Base-by-base conservation (phyloP, 2,113 vertebrate species). In the Melospiza melodia region DNA sequence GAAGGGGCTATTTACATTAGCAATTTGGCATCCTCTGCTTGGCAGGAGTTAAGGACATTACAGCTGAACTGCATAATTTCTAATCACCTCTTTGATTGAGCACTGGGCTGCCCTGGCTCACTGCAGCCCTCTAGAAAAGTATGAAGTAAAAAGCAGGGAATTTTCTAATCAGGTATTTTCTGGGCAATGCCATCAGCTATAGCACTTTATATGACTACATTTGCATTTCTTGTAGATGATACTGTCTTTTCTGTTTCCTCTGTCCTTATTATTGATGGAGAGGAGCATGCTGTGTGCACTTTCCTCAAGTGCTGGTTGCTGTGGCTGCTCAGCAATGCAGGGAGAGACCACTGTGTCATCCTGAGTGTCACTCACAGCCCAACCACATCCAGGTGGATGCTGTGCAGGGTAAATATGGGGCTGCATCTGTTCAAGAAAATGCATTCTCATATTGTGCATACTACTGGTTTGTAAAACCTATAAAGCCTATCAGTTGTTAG, bases 381-480 rank as follows among this genome's bases (percentile, higher is more conserved):
- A n/a, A 0, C 65, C 44, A 3, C 0, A 1, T 12, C 31, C 22
- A 5, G 19, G 14, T 15, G 27, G 68, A 62, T 3, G 16, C 48
- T 23, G 21, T 33, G 30, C 4, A n/a, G 43, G 11, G 48, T 46
- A 19, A 79, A 75, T 0, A 0, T 9, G 37, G 8, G 39, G 48
- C 46, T 5, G 0, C 49, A 61, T n/a, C 30, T 73, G 17, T 33
- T 51, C 1, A 0, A 44, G 19, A 5, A 77, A 71, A 43, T 10
- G 11, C 4, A 9, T 21, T 43, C 31, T 65, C 0, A 0, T 22
- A 12, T 46, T 81, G 44, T 51, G 6, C 0, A 0, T 41, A 12
- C 31, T 80, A 3, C 49, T 51, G 43, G 23, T 39, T 46, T 49
- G 51, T 35, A 66, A 69, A 81, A 78, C 19, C 48, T 66, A 11